Percentiles rank a stretch among this genome's conserved stretches.
Evolutionary conservation across 2,888 invertebrate species (phyloP).

Genomic region (Drosophila helvetica): DNA sequence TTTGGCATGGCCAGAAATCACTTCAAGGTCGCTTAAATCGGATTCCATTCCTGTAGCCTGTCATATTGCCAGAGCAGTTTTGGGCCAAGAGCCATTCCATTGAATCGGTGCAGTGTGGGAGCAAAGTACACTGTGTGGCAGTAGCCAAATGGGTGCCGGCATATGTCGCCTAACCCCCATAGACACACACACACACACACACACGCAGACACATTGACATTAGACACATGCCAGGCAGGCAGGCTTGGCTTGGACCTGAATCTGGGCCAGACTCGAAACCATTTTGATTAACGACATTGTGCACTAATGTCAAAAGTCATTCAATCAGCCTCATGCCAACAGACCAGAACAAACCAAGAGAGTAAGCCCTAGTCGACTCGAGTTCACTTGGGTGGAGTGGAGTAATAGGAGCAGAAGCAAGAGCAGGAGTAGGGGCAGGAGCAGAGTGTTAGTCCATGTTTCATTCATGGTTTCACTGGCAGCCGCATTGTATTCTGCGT

Average conservation of each 20-base stretch:
- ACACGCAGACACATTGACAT: slow-evolving; percentile 30
- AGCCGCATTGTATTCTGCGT: slow-evolving; percentile 62
- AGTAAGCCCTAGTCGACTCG: slow-evolving; percentile 6
- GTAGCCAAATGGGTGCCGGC: slow-evolving; percentile 18
- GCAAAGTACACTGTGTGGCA: neutral
- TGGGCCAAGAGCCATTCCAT: slow-evolving; percentile 30
- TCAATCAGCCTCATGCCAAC: slow-evolving; percentile 61
- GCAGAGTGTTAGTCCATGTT: slow-evolving; percentile 37
- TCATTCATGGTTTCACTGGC: slow-evolving; percentile 69
- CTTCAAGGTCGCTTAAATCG: slow-evolving; percentile 48
- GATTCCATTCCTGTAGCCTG: slow-evolving; percentile 36
- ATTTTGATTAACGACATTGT: slow-evolving; percentile 79
- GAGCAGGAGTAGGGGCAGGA: neutral
- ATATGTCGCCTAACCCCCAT: slow-evolving; percentile 21
- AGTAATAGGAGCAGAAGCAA: neutral
- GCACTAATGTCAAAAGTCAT: slow-evolving; percentile 78
- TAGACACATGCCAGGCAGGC: slow-evolving; percentile 44
- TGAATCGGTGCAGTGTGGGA: slow-evolving; percentile 37
- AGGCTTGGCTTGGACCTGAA: slow-evolving; percentile 32
- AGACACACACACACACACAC: neutral
- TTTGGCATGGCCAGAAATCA: slow-evolving; percentile 42
- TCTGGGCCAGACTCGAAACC: slow-evolving; percentile 52
- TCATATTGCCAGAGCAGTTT: slow-evolving; percentile 31
- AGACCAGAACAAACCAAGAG: slow-evolving; percentile 14
- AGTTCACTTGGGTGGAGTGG: neutral